Evolutionary conservation across 2,888 invertebrate genomes (phyloP).

Genomic region (Hirudinaria manillensis): DNA sequence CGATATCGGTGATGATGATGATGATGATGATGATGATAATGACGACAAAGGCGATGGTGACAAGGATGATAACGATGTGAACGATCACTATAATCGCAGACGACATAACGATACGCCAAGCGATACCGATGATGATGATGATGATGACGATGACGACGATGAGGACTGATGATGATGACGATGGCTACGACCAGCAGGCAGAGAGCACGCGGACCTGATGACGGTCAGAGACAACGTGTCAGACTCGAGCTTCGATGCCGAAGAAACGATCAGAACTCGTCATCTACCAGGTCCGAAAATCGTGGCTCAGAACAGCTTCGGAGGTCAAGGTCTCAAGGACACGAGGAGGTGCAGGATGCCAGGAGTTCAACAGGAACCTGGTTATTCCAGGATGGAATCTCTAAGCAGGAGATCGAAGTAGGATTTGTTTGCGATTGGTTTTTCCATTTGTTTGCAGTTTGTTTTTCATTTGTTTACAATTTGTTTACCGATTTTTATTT

Average conservation of each 20-base stretch:
- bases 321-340: background rate
- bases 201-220: background rate
- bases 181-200: background rate
- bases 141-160: too few species aligned
- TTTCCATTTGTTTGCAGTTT: too few species aligned
- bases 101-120: too few species aligned
- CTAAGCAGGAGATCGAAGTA: background rate
- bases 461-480: too few species aligned
- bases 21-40: too few species aligned
- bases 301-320: background rate
- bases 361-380: background rate
- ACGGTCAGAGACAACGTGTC: constrained; percentile 8
- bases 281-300: background rate
- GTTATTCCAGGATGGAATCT: background rate
- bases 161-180: background rate
- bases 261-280: constrained; percentile 1
- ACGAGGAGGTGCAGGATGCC: too few species aligned
- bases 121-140: too few species aligned
- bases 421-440: background rate
- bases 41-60: too few species aligned
- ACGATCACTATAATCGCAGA: background rate
- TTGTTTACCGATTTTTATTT: too few species aligned
- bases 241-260: constrained; percentile 28
- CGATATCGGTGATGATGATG: too few species aligned
- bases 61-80: too few species aligned